Base-by-base conservation (phyloP, 1,140 invertebrate species). In the Mylabris phalerata region DNA sequence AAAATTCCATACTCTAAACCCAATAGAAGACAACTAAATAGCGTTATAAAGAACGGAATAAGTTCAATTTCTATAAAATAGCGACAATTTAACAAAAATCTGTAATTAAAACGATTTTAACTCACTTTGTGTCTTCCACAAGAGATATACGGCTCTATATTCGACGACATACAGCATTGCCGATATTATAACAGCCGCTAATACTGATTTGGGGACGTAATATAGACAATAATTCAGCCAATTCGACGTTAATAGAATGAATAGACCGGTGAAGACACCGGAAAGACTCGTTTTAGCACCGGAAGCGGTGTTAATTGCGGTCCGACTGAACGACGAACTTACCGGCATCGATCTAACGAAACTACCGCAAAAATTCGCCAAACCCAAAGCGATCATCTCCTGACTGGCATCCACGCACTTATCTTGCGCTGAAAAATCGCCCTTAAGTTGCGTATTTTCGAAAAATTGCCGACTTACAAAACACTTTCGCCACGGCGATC, bases 271-370 rank as follows among this genome's bases (percentile, higher is more conserved):
- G 39, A 87, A 78, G 19, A 92, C 70, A 3, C 90, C 90, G n/a
- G 89, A 89, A 48, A 91, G 81, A 3, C 89, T 84, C 1, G 92
- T 94, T 64, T 81, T 79, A 0, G 95, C 93, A 13, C 93, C 92
- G 66, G 90, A 92, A 25, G 89, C 86, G 67, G 92, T 85, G 75
- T 95, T 95, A 3, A 97, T 84, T 2, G 92, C 92, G 26, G 92
- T 93, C 57, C 90, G 79, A 0, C 87, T 88, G 74, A 93, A 90
- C 49, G 88, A 90, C 39, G 89, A 93, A 0, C 93, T 91, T 1
- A 86, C 82, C 3, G 93, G 93, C 77, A 92, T 89, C 1, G 92
- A 92, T 3, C 81, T 81, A 24, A 93, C 83, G 74, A 96, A 95
- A 49, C 89, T 86, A 56, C 91, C 86, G 3, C 88, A 71, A 41